Percentiles rank a stretch among this genome's conserved stretches.
phyloP scores from a whole-genome alignment of 2,113 vertebrate species.

The Seriola dumerili region DNA sequence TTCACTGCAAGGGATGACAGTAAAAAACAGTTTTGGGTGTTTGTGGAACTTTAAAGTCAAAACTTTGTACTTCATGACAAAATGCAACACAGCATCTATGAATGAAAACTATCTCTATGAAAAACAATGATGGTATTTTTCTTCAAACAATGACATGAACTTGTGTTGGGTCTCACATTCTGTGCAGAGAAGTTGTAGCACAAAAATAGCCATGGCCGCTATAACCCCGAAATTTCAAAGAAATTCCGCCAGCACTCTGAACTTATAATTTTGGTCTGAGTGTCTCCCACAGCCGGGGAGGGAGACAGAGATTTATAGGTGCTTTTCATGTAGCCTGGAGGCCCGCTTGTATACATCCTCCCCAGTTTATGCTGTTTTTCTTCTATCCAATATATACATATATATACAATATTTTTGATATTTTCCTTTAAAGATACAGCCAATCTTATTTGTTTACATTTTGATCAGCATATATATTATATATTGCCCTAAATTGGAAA shows the following conservation, averaged over 20 bases:
- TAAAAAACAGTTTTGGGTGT: too few species aligned
- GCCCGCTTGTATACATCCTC: slow-evolving; percentile 37
- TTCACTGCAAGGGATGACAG: slow-evolving; percentile 81
- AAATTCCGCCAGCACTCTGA: slow-evolving; percentile 69
- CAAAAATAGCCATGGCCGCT: slow-evolving; percentile 66
- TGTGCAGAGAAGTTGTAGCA: slow-evolving; percentile 31
- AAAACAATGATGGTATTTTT: not conserved
- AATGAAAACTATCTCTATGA: not conserved
- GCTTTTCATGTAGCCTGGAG: slow-evolving; percentile 71
- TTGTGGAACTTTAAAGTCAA: too few species aligned
- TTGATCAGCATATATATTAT: not conserved
- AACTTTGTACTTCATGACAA: too few species aligned
- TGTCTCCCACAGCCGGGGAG: slow-evolving; percentile 71
- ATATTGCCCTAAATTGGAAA: not conserved
- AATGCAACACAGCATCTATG: too few species aligned
- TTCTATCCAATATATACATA: not conserved
- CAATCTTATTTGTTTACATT: not conserved
- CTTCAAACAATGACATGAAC: not conserved
- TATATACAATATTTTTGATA: not conserved
- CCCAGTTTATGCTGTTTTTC: slow-evolving; percentile 31
- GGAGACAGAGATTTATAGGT: slow-evolving; percentile 75
- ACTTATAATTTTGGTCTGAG: slow-evolving; percentile 79
- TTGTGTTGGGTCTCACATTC: not conserved
- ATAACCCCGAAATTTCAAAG: slow-evolving; percentile 74
- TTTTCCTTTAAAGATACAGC: slow-evolving; percentile 5